These are phyloP conservation scores for Drosophila leonis DNA, from an alignment of 2,888 invertebrate genomes.

Conservation along the genomic window DNA sequence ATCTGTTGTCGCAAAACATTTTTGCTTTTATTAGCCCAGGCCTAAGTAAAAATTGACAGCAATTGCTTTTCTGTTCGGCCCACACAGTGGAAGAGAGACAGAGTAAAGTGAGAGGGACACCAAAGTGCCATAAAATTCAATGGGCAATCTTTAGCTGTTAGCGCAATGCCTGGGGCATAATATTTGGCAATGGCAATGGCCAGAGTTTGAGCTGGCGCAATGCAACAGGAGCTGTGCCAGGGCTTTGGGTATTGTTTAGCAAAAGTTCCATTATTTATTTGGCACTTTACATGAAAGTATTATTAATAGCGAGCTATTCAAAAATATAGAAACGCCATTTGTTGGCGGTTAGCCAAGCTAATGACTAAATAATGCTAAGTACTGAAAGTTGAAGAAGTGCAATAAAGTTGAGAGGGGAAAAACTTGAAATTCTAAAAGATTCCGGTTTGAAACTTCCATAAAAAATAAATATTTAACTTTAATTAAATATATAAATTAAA, in stretches of 20 bases:
- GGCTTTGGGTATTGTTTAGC: conserved; percentile 37
- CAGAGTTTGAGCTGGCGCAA: conserved; percentile 2
- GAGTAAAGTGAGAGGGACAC: conserved; percentile 36
- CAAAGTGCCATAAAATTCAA: conserved; percentile 72
- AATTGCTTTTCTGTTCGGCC: conserved; percentile 59
- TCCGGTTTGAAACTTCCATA: not conserved
- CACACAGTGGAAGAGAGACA: not conserved
- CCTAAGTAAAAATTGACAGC: conserved; percentile 75
- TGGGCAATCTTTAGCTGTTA: conserved; percentile 75
- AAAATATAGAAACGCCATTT: conserved; percentile 35
- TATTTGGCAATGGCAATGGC: conserved; percentile 47
- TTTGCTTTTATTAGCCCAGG: conserved; percentile 58
- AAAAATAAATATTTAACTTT: too few species aligned
- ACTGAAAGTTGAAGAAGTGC: conserved; percentile 3
- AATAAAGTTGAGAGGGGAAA: not conserved
- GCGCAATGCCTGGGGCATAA: conserved; percentile 67
- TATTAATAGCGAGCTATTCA: conserved; percentile 47
- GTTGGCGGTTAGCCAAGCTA: conserved; percentile 30
- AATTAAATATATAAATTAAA: too few species aligned
- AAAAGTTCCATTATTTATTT: conserved; percentile 58
- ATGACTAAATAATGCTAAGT: conserved; percentile 38
- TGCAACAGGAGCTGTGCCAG: conserved; percentile 37
- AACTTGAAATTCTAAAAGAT: not conserved
- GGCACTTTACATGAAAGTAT: conserved; percentile 57
- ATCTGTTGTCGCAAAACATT: conserved; percentile 66